These are phyloP conservation scores for Mesorhabditis sp. DNA, from an alignment of 2,888 invertebrate genomes.

Conservation along the genomic window DNA sequence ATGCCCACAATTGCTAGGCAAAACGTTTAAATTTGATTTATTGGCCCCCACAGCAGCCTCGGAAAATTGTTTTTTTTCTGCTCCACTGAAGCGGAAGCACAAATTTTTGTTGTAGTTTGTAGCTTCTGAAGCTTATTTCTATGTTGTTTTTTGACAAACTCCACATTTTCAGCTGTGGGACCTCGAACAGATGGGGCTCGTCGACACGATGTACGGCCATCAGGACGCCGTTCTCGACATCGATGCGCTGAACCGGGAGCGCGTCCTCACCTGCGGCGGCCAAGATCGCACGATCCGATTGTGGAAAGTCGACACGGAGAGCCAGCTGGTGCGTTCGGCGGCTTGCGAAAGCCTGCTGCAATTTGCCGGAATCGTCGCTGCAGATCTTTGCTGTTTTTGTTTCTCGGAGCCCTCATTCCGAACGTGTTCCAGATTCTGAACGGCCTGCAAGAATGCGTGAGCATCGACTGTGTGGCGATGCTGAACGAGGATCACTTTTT, in stretches of 20 bases:
- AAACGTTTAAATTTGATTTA: too few relatives aligned
- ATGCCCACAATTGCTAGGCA: too few relatives aligned
- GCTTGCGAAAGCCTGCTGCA: too few relatives aligned
- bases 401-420: background rate
- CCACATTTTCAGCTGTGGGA: conserved; percentile 78
- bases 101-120: background rate
- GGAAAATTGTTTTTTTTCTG: too few relatives aligned
- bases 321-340: conserved; percentile 72
- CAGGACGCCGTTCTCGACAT: conserved; percentile 80
- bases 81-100: too few relatives aligned
- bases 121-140: background rate
- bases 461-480: conserved; percentile 81
- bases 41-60: too few relatives aligned
- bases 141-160: background rate
- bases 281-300: conserved; percentile 80
- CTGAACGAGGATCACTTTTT: conserved; percentile 90
- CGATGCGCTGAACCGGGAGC: conserved; percentile 79
- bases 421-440: conserved; percentile 17
- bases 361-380: too few relatives aligned
- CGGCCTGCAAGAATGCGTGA: conserved; percentile 63
- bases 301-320: conserved; percentile 96
- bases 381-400: too few relatives aligned
- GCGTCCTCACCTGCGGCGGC: conserved; percentile 78
- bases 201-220: conserved; percentile 73
- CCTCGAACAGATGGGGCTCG: conserved; percentile 79